phyloP scores from a whole-genome alignment of 2,888 invertebrate species.

The Gisinianus flammeolus region DNA sequence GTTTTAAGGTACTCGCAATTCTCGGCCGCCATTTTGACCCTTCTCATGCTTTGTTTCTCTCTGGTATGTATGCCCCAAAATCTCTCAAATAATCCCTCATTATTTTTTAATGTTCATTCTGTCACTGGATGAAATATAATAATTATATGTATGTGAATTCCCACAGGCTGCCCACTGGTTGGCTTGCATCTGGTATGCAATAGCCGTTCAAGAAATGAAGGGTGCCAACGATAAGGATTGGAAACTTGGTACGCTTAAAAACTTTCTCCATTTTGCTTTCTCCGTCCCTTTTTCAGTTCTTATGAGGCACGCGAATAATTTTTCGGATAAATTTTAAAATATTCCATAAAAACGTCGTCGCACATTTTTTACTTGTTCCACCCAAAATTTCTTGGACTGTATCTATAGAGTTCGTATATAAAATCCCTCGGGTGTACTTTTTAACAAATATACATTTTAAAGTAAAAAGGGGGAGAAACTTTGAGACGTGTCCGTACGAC shows the following conservation, averaged over 20 bases:
- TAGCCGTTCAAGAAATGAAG: slow-evolving; percentile 82
- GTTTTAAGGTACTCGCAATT: slow-evolving; percentile 97
- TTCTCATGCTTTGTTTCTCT: slow-evolving; percentile 92
- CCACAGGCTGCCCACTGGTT: slow-evolving; percentile 86
- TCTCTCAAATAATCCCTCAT: no score
- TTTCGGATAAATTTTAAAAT: not conserved
- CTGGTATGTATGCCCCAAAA: slow-evolving; percentile 64
- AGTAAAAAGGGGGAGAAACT: no score
- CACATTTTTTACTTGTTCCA: not conserved
- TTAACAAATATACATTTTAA: not conserved
- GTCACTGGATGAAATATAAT: no score
- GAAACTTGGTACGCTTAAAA: slow-evolving; percentile 68
- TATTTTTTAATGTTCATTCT: no score
- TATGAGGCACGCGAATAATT: not conserved
- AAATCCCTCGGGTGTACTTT: not conserved
- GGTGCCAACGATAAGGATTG: slow-evolving; percentile 70
- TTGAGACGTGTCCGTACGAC: no score
- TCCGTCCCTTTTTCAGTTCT: not conserved
- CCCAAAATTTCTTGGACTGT: no score
- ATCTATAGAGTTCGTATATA: no score
- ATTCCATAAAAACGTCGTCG: not conserved
- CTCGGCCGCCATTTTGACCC: slow-evolving; percentile 89
- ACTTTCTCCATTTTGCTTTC: not conserved
- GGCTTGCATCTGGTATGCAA: slow-evolving; percentile 96
- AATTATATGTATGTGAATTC: no score